These are phyloP conservation scores for Rotaria sp. DNA, from an alignment of 2,888 invertebrate genomes.

Conservation along the genomic window DNA sequence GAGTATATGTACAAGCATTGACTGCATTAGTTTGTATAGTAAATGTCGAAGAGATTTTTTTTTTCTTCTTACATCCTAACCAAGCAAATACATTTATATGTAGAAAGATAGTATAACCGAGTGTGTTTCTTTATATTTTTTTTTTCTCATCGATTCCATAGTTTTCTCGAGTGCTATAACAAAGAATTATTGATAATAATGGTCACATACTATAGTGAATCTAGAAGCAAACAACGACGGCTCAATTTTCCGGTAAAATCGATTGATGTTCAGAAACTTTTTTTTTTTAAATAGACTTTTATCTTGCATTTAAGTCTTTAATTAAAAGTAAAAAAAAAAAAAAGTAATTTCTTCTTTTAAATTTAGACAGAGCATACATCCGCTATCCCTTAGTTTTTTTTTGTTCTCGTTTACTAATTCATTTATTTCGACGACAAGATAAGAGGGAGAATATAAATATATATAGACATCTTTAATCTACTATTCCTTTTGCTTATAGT, in stretches of 20 bases:
- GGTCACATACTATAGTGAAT: too few species aligned
- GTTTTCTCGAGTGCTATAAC: conserved; percentile 1
- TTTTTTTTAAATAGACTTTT: too few species aligned
- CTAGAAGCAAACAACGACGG: too few species aligned
- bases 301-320: too few species aligned
- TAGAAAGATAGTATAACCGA: conserved; percentile 17
- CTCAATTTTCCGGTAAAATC: too few species aligned
- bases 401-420: neutral
- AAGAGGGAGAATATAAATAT: neutral
- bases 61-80: neutral
- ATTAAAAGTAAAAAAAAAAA: too few species aligned
- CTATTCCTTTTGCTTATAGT: neutral
- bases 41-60: conserved; percentile 21
- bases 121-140: conserved; percentile 10
- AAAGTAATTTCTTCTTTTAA: neutral
- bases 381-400: neutral
- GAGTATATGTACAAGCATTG: conserved; percentile 21
- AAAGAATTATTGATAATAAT: neutral
- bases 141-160: conserved; percentile 6
- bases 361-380: neutral
- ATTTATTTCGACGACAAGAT: neutral
- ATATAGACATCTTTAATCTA: neutral
- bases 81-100: neutral
- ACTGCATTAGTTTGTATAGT: conserved; percentile 7
- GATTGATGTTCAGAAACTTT: too few species aligned